Evolutionary conservation across 2,797 vertebrate species (phyloP), one percentile per base, ranked within the genome.

Genomic region (Sebastolobus altivelis): DNA sequence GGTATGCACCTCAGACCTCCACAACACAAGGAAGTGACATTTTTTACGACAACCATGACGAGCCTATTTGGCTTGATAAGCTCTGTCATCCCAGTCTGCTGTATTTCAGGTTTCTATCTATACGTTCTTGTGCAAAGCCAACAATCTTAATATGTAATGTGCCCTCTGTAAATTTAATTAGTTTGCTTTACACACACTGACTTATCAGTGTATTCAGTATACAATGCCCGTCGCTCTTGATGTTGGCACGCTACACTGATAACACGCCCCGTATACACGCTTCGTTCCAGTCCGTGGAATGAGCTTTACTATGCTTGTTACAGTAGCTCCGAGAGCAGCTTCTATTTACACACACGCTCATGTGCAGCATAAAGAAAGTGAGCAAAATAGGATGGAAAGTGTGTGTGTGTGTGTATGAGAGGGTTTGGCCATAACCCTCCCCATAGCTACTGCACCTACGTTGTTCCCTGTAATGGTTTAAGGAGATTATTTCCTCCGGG

Each of bases 401-500:
- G 20, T 79, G 38, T 63, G 59, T 58, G 35, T 49, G 46, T 58
- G 35, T 77, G 18, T 70, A 0, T 65, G 71, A 38, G 66, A 72
- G 31, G 55, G 62, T 22, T 77, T 74, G 72, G 79, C 65, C 77
- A 72, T 95, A 95, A 96, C 94, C 94, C 89, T 84, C 87, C 88
- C 83, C 72, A 68, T 85, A 91, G 91, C 90, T 84, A 88, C 86
- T 80, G 91, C 92, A 93, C 93, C 88, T 94, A 89, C 85, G 87
- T 95, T 93, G 91, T 94, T 94, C 88, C 83, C 79, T n/a, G 84
- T 95, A 95, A 96, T 95, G 94, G 92, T 94, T 94, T 95, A 95
- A 95, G 88, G 85, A 92, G 94, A 96, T 96, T 95, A 95, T 93
- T 93, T 93, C 85, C 81, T 89, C 88, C 74, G 77, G 83, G 89